These are phyloP conservation scores for Cirrhinus molitorella DNA, from an alignment of 2,797 vertebrate species.

Conservation along the genomic window DNA sequence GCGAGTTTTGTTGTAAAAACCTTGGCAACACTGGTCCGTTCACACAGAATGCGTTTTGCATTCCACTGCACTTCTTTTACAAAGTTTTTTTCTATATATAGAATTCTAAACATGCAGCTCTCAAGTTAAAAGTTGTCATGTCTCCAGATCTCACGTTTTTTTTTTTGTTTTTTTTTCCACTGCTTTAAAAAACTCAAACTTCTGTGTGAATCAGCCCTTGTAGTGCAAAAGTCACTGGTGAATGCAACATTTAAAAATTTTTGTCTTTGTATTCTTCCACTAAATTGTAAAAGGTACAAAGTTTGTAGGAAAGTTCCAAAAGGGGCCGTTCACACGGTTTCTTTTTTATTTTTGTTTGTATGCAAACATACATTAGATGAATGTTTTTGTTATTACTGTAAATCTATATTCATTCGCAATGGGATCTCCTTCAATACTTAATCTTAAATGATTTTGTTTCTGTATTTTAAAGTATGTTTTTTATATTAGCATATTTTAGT, in stretches of 20 bases:
- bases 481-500: too few relatives aligned
- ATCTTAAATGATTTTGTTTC: too few relatives aligned
- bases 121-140: neutral
- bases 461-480: too few relatives aligned
- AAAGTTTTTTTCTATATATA: neutral
- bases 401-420: too few relatives aligned
- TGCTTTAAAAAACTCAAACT: too few relatives aligned
- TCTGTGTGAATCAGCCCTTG: neutral
- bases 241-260: neutral
- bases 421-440: too few relatives aligned
- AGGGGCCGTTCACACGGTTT: neutral
- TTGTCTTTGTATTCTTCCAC: neutral
- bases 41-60: neutral
- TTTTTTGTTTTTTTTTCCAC: too few relatives aligned
- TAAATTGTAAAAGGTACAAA: neutral
- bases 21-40: too few relatives aligned
- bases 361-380: neutral
- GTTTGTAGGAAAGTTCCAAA: neutral
- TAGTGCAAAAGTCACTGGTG: neutral
- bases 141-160: too few relatives aligned
- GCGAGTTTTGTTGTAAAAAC: too few relatives aligned
- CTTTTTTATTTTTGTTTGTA: too few relatives aligned
- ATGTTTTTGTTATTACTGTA: too few relatives aligned
- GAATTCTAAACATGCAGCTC: neutral
- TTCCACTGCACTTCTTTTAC: neutral